A percentile compares a stretch with the other conserved stretches of the same genome.
phyloP scores from a whole-genome alignment of 2,113 vertebrate genomes.

The Trochalopteron elliotii region DNA sequence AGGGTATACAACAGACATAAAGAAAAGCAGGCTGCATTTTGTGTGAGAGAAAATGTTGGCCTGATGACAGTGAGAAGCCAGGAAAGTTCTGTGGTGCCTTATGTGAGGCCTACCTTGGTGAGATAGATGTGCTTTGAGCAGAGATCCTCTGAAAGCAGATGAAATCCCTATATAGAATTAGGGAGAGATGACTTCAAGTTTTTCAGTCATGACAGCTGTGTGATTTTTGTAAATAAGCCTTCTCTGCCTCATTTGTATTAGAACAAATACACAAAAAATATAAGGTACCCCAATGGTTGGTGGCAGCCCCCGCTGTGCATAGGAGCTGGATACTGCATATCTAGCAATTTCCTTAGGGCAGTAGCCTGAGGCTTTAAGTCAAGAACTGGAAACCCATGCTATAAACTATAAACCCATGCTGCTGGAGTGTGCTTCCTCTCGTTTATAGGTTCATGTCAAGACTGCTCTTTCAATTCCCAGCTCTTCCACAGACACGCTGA shows the following conservation, averaged over 20 bases:
- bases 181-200: not conserved
- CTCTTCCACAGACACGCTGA: not conserved
- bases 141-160: not conserved
- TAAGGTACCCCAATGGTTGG: not conserved
- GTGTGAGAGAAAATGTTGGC: not conserved
- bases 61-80: not conserved
- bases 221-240: not conserved
- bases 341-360: not conserved
- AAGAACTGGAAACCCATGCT: not conserved
- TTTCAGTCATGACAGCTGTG: not conserved
- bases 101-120: not conserved
- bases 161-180: not conserved
- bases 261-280: not conserved
- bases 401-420: not conserved
- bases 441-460: not conserved
- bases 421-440: not conserved
- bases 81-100: not conserved
- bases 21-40: not conserved
- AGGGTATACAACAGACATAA: not conserved
- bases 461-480: not conserved
- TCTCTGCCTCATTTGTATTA: not conserved
- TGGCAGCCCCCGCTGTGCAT: not conserved
- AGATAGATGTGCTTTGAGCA: not conserved
- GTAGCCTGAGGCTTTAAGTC: not conserved
- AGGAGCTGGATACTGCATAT: not conserved